These are phyloP conservation scores for Otocyon megalotis DNA, from an alignment of 2,113 vertebrate species.

Conservation along the genomic window DNA sequence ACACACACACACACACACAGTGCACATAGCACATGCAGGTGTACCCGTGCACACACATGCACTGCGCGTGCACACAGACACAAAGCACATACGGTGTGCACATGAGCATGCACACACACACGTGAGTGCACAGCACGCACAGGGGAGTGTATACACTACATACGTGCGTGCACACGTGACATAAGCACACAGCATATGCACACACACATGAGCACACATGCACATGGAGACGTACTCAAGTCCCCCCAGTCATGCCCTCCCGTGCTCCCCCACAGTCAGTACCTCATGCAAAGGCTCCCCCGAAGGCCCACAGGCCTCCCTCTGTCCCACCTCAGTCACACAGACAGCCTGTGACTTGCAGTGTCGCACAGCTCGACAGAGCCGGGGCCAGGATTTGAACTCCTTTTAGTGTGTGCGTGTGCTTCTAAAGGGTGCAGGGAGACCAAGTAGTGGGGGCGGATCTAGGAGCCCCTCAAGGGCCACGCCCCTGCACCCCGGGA, in stretches of 20 bases:
- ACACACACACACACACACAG: neutral
- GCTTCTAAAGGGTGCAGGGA: neutral
- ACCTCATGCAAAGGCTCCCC: neutral
- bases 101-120: neutral
- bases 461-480: neutral
- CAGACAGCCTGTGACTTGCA: neutral
- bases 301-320: neutral
- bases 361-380: neutral
- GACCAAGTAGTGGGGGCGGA: neutral
- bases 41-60: too few species aligned
- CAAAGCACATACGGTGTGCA: neutral
- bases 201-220: fast-evolving
- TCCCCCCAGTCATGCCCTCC: fast-evolving
- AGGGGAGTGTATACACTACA: neutral
- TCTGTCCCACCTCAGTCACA: neutral
- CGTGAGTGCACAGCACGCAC: too few species aligned
- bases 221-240: neutral
- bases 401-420: neutral
- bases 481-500: neutral
- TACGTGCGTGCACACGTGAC: fast-evolving
- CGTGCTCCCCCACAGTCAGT: fast-evolving
- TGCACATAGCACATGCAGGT: too few species aligned
- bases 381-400: neutral
- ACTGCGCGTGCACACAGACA: neutral
- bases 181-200: fast-evolving